phyloP scores from a whole-genome alignment of 2,888 invertebrate genomes.

The Cheilosia vulpina region DNA sequence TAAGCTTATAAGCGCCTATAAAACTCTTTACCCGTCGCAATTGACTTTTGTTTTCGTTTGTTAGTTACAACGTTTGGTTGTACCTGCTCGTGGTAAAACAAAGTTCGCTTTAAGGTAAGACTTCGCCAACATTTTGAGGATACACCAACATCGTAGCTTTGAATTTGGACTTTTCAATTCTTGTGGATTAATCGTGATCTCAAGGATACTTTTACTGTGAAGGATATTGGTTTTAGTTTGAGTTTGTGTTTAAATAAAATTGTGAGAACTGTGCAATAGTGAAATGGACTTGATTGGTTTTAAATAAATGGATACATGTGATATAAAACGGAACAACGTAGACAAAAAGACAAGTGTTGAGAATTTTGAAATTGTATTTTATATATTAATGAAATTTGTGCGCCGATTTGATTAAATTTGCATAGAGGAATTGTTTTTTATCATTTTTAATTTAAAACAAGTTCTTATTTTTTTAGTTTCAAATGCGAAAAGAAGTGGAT shows the following conservation, averaged over 20 bases:
- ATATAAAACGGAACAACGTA: not conserved
- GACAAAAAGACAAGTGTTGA: not conserved
- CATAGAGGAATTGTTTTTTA: no score
- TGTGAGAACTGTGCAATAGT: conserved; percentile 17
- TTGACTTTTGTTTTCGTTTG: conserved; percentile 84
- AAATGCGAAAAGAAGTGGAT: no score
- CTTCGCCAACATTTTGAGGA: conserved; percentile 42
- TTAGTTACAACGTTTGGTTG: conserved; percentile 82
- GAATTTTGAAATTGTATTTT: no score
- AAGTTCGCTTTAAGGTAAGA: conserved; percentile 70
- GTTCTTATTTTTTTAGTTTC: no score
- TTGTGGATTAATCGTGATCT: conserved; percentile 55
- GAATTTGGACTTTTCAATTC: conserved; percentile 14
- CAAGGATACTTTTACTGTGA: conserved; percentile 45
- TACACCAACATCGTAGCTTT: conserved; percentile 22
- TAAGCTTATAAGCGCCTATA: conserved; percentile 83
- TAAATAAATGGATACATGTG: conserved; percentile 13
- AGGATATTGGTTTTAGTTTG: conserved; percentile 28
- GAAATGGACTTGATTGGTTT: conserved; percentile 19
- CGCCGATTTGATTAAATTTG: no score
- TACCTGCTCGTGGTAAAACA: conserved; percentile 73
- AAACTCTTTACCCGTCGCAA: conserved; percentile 84
- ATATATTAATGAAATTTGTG: no score
- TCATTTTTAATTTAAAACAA: no score
- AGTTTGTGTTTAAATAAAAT: not conserved